phyloP scores from a whole-genome alignment of 2,888 invertebrate genomes.

The Papilio demoleus region DNA sequence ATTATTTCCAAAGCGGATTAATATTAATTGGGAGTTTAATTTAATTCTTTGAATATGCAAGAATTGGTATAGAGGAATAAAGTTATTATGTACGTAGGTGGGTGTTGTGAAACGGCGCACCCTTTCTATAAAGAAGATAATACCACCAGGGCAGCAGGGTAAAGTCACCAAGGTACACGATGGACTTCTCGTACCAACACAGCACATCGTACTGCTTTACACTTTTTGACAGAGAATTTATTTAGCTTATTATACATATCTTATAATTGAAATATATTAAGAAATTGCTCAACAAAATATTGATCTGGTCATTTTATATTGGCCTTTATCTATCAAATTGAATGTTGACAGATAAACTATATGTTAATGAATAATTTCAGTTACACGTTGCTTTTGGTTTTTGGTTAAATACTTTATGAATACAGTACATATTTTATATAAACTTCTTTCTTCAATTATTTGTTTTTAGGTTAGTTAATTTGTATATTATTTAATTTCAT shows the following conservation, averaged over 20 bases:
- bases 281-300: too few relatives aligned
- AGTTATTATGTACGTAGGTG: conserved; percentile 67
- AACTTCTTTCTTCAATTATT: background rate
- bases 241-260: background rate
- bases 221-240: conserved; percentile 4
- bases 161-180: conserved; percentile 70
- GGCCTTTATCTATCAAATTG: too few relatives aligned
- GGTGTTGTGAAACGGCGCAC: conserved; percentile 77
- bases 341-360: too few relatives aligned
- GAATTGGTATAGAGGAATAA: conserved; percentile 26
- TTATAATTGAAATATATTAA: too few relatives aligned
- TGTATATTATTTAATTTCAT: background rate
- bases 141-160: conserved; percentile 71
- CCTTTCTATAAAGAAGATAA: conserved; percentile 81
- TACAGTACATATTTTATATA: background rate
- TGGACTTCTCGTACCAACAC: conserved; percentile 62
- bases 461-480: background rate
- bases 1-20: background rate
- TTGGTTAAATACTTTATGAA: too few relatives aligned
- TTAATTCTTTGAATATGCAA: background rate
- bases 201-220: conserved; percentile 36
- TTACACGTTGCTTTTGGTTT: too few relatives aligned
- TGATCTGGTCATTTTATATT: too few relatives aligned
- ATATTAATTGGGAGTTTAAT: background rate
- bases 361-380: too few relatives aligned